Base-by-base conservation (phyloP, 2,888 invertebrate species). In the Choreutis nemorana region DNA sequence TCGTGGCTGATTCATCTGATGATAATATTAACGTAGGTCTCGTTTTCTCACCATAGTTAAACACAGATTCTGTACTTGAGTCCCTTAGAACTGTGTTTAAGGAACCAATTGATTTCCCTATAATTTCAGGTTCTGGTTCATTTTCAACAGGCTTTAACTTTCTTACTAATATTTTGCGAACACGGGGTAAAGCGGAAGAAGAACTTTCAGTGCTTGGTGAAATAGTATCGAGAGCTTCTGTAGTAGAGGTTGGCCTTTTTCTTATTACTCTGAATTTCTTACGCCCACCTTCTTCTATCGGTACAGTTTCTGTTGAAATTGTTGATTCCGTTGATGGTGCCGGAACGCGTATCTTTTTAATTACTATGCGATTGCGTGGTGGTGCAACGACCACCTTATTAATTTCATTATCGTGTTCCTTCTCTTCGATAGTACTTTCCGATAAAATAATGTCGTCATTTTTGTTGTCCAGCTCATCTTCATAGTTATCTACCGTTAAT, bases 391-490 rank as follows among this genome's bases (percentile, higher is more conserved):
- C 43, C 2, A 48, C 37, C 3, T 55, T 54, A 15, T 36, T 15
- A 14, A 7, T 33, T 8, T 43, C 38, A 29, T 64, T 65, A 15
- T 61, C 51, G n/a, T 78, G 75, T 44, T 75, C 77, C 40, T 75
- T 67, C 39, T 75, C 77, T 46, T 60, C 73, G 34, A 77, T 70
- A n/a, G 73, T 62, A 50, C 66, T 73, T 51, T 79, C 80, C n/a
- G 80, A 80, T 23, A 79, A 47, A 30, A 57, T 54, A 35, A 79
- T 78, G 35, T 75, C 77, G 34, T 77, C 75, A 29, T 44, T 46
- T 46, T 58, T 68, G 10, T 45, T 60, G 31, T 77, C 71, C 15
- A 49, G 37, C 34, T 67, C 70, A 10, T 64, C 61, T 14, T 60
- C 61, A 24, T 63, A 58, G 14, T 44, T 48, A 31, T 53, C 40